Evolutionary conservation across 23 tunicate species (phyloP).

Genomic region (Halocynthia aurantium): DNA sequence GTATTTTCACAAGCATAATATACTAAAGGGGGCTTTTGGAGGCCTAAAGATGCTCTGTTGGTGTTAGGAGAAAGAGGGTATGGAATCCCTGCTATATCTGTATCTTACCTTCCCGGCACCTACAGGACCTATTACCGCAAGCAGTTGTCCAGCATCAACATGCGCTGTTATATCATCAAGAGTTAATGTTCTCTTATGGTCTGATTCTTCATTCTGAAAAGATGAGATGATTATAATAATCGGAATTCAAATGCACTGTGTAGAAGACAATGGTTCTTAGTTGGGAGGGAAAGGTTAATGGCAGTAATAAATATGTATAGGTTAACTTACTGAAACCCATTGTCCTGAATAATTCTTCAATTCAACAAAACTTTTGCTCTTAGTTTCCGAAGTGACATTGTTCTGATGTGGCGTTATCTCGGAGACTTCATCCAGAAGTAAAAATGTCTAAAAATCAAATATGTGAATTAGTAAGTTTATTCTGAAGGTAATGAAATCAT

Average conservation of each 20-base stretch:
- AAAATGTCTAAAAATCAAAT: neutral
- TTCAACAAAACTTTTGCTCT: conserved; percentile 16
- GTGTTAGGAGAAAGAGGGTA: too few species aligned
- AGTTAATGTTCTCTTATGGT: neutral
- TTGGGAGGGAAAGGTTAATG: too few species aligned
- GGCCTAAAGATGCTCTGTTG: too few species aligned
- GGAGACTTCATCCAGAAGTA: conserved; percentile 3
- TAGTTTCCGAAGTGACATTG: neutral
- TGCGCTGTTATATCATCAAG: conserved; percentile 30
- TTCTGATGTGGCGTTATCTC: neutral
- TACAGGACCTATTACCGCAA: conserved; percentile 78
- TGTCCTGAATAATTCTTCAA: conserved; percentile 12
- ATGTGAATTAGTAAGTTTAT: too few species aligned
- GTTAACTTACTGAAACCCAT: conserved; percentile 8
- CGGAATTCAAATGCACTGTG: too few species aligned
- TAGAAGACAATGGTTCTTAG: too few species aligned
- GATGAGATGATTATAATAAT: too few species aligned
- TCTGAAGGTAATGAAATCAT: too few species aligned
- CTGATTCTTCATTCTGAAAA: too few species aligned
- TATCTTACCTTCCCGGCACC: conserved; percentile 70
- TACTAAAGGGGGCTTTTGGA: too few species aligned
- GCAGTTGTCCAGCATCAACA: conserved; percentile 27
- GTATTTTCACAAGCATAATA: too few species aligned
- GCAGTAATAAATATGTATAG: too few species aligned
- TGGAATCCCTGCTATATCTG: neutral